Evolutionary conservation across 2,888 invertebrate species (phyloP).

Genomic region (Parnassius smintheus): DNA sequence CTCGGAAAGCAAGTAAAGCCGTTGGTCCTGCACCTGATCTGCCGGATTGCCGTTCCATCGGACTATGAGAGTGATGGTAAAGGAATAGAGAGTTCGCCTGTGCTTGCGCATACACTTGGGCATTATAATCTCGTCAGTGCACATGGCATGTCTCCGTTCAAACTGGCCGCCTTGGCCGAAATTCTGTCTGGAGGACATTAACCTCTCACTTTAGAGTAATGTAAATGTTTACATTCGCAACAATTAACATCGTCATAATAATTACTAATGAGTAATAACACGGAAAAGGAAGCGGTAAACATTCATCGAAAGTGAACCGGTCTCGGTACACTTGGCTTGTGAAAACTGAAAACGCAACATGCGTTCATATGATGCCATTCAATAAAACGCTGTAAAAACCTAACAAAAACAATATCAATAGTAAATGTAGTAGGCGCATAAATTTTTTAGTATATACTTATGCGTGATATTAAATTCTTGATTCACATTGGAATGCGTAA

Average conservation of each 20-base stretch:
- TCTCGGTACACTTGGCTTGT: slow-evolving; percentile 36
- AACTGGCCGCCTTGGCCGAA: too few relatives aligned
- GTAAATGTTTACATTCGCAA: slow-evolving; percentile 8
- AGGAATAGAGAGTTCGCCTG: too few relatives aligned
- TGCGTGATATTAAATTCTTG: neutral
- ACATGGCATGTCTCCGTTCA: too few relatives aligned
- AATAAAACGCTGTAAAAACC: neutral
- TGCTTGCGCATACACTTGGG: too few relatives aligned
- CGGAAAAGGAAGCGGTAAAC: slow-evolving; percentile 40
- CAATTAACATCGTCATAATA: neutral
- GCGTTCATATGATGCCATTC: slow-evolving; percentile 24
- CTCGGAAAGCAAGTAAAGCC: too few relatives aligned
- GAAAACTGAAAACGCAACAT: slow-evolving; percentile 36
- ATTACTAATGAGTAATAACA: slow-evolving; percentile 24
- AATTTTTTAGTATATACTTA: neutral
- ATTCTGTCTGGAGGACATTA: too few relatives aligned
- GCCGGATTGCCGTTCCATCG: too few relatives aligned
- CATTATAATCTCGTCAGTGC: too few relatives aligned
- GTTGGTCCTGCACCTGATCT: too few relatives aligned
- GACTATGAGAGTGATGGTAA: too few relatives aligned
- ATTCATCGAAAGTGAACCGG: slow-evolving; percentile 39
- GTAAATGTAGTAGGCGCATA: too few relatives aligned
- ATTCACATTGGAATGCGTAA: too few relatives aligned
- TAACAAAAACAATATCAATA: neutral
- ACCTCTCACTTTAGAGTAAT: neutral